Percentiles rank a stretch among this genome's conserved stretches.
phyloP scores from a whole-genome alignment of 1,140 invertebrate genomes.

The Papilio glaucus region DNA sequence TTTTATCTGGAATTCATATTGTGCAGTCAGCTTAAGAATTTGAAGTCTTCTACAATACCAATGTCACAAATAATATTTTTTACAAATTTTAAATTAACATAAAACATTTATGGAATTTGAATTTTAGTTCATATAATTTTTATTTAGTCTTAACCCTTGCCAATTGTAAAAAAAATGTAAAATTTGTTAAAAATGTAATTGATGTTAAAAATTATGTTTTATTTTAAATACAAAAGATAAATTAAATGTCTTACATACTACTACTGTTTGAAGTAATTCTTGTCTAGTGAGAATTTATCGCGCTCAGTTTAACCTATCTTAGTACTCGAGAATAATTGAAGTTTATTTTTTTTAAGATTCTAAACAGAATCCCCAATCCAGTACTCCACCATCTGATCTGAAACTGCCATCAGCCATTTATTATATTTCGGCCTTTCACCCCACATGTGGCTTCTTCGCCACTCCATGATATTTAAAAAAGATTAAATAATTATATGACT shows the following conservation, averaged over 20 bases:
- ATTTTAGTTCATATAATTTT: constrained; percentile 2
- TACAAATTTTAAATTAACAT: not conserved
- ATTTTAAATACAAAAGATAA: constrained; percentile 40
- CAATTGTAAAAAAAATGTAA: constrained; percentile 5
- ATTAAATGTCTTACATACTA: constrained; percentile 21
- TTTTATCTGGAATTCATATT: too few species aligned
- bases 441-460: too few species aligned
- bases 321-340: too few species aligned
- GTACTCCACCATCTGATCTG: too few species aligned
- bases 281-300: not conserved
- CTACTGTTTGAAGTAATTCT: constrained; percentile 21
- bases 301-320: not conserved
- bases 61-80: not conserved
- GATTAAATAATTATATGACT: too few species aligned
- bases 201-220: constrained; percentile 39
- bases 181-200: constrained; percentile 6
- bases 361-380: too few species aligned
- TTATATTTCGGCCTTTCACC: too few species aligned
- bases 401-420: too few species aligned
- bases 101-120: not conserved
- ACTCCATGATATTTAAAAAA: too few species aligned
- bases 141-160: constrained; percentile 1
- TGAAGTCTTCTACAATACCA: not conserved
- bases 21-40: too few species aligned
- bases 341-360: too few species aligned